A percentile compares a stretch with the other conserved stretches of the same genome.
phyloP scores from a whole-genome alignment of 1,140 invertebrate genomes.

The Drosophila nannoptera region DNA sequence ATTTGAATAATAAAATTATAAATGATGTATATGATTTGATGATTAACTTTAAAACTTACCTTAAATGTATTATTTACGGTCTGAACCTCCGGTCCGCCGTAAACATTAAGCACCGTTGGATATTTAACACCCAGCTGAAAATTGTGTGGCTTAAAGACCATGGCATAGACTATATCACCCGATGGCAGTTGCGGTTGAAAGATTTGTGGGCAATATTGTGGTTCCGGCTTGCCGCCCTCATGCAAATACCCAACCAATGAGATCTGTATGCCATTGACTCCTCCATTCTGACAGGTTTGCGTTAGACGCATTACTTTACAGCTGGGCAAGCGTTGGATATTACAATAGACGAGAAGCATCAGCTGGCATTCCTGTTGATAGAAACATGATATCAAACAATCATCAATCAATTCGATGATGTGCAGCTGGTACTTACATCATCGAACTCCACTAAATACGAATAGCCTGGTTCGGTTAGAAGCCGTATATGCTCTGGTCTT shows the following conservation, averaged over 20 bases:
- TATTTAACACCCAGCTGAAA: constrained; percentile 88
- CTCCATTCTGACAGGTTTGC: constrained; percentile 79
- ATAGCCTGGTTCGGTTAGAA: constrained; percentile 87
- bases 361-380: constrained; percentile 86
- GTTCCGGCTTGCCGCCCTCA: constrained; percentile 83
- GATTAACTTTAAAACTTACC: constrained; percentile 79
- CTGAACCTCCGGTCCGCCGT: constrained; percentile 98
- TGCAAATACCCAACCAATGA: constrained; percentile 85
- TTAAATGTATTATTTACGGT: constrained; percentile 97
- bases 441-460: constrained; percentile 90
- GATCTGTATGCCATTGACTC: constrained; percentile 83
- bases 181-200: constrained; percentile 86
- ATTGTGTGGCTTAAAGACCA: constrained; percentile 94
- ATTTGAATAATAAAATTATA: not conserved
- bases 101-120: constrained; percentile 97
- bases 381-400: not conserved
- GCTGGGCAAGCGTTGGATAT: constrained; percentile 88
- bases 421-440: constrained; percentile 80
- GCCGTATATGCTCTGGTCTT: constrained; percentile 83
- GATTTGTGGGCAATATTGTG: constrained; percentile 85
- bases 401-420: not conserved
- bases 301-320: constrained; percentile 89
- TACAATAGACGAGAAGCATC: constrained; percentile 94
- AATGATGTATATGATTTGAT: no score
- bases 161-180: constrained; percentile 90